Percentiles rank a stretch among this genome's conserved stretches.
Evolutionary conservation across 2,888 invertebrate species (phyloP).

Genomic region (Hartigia nigra): DNA sequence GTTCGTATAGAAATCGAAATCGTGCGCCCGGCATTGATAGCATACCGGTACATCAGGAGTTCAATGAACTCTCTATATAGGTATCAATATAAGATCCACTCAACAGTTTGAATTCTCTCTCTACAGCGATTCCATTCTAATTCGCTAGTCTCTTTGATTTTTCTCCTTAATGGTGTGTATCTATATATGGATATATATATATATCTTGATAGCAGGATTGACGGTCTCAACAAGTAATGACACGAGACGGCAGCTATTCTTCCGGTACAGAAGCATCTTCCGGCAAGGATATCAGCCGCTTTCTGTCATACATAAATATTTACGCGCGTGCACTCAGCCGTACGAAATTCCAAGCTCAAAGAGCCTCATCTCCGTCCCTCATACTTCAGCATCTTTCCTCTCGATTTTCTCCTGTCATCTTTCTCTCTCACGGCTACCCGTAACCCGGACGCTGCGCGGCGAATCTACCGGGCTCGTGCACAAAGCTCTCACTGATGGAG

Average conservation of each 20-base stretch:
- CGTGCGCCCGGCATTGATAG: neutral
- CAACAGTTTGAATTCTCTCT: neutral
- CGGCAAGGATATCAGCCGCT: slow-evolving; percentile 29
- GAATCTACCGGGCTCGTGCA: neutral
- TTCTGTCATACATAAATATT: slow-evolving; percentile 41
- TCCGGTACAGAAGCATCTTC: slow-evolving; percentile 5
- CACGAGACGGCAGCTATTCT: neutral
- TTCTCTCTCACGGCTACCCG: neutral
- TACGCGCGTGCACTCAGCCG: slow-evolving; percentile 34
- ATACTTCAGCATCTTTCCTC: neutral
- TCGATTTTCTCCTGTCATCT: neutral
- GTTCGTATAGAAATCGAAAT: neutral
- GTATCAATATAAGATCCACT: neutral
- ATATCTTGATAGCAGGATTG: neutral
- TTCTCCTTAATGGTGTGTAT: neutral
- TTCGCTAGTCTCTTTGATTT: neutral
- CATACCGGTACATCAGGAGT: neutral
- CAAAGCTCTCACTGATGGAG: neutral
- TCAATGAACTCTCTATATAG: neutral
- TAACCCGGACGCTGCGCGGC: neutral
- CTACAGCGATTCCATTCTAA: neutral
- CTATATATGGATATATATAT: neutral
- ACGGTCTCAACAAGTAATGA: neutral
- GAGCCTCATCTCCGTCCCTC: neutral
- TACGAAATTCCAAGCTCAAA: slow-evolving; percentile 11